These are phyloP conservation scores for Anolis apletophallus DNA, from an alignment of 2,797 vertebrate genomes.

Conservation along the genomic window DNA sequence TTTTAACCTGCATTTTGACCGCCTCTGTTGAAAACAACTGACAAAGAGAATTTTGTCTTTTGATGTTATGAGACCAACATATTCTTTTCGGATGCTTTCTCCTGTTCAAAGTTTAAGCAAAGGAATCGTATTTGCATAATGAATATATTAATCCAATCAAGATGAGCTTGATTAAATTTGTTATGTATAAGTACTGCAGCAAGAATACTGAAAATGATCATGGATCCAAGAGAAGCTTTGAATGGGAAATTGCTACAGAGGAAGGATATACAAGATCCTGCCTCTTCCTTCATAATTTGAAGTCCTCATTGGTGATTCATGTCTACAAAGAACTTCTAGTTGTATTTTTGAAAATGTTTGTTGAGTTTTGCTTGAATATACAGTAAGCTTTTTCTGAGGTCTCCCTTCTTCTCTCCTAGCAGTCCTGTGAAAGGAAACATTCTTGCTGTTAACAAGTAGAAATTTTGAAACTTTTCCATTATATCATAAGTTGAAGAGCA, in stretches of 20 bases:
- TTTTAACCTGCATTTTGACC: slow-evolving; percentile 12
- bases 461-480: not conserved
- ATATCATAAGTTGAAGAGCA: not conserved
- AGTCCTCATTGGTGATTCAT: not conserved
- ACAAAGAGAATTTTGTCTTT: slow-evolving; percentile 29
- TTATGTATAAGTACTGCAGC: rapidly evolving
- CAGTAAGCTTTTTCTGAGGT: not conserved
- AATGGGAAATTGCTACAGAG: not conserved
- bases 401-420: not conserved
- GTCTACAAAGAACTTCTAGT: not conserved
- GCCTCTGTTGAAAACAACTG: not conserved
- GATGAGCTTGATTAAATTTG: slow-evolving; percentile 39
- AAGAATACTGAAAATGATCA: not conserved
- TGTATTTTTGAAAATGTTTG: not conserved
- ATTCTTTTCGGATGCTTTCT: not conserved
- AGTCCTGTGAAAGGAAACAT: not conserved
- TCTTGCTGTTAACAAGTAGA: not conserved
- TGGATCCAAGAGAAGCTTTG: not conserved
- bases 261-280: not conserved
- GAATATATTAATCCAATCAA: slow-evolving; percentile 30
- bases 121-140: slow-evolving; percentile 39
- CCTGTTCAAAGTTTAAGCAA: slow-evolving; percentile 34
- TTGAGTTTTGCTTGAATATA: not conserved
- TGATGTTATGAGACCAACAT: slow-evolving; percentile 44
- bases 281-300: rapidly evolving